Percentiles rank a stretch among this genome's conserved stretches.
Conservation (phyloP, 2,888 invertebrate species). For the Erannis defoliaria region DNA sequence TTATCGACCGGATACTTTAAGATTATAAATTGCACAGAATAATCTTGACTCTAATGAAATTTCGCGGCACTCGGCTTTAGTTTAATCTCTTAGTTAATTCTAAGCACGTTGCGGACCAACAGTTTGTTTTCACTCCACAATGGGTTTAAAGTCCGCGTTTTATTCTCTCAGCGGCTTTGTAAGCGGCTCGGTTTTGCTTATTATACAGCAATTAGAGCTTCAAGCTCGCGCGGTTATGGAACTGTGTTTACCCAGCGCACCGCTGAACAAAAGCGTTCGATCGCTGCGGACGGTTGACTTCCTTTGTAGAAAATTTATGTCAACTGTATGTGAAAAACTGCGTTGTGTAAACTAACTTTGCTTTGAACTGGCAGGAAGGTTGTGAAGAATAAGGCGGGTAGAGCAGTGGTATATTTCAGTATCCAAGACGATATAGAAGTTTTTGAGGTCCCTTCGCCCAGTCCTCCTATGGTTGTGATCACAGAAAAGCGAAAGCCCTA, state of each 20-base stretch:
- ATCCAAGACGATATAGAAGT: conserved; percentile 15
- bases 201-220: conserved; percentile 11
- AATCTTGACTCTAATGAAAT: conserved; percentile 24
- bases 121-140: conserved; percentile 37
- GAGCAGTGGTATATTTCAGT: not conserved
- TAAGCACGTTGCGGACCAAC: conserved; percentile 27
- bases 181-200: conserved; percentile 30
- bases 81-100: conserved; percentile 34
- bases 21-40: conserved; percentile 6
- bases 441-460: not conserved
- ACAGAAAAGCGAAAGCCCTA: not conserved
- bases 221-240: conserved; percentile 44
- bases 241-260: conserved; percentile 34
- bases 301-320: conserved; percentile 5
- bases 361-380: not conserved
- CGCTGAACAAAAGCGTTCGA: conserved; percentile 45
- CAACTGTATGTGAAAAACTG: conserved; percentile 13
- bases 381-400: not conserved
- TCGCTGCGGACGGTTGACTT: conserved; percentile 6
- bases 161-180: conserved; percentile 43
- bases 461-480: too few relatives aligned
- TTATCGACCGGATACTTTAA: not conserved
- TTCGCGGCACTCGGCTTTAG: conserved; percentile 8
- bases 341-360: not conserved
- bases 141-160: conserved; percentile 33